These are phyloP conservation scores for Saxidomus purpurata DNA, from an alignment of 1,140 invertebrate species.

Conservation along the genomic window DNA sequence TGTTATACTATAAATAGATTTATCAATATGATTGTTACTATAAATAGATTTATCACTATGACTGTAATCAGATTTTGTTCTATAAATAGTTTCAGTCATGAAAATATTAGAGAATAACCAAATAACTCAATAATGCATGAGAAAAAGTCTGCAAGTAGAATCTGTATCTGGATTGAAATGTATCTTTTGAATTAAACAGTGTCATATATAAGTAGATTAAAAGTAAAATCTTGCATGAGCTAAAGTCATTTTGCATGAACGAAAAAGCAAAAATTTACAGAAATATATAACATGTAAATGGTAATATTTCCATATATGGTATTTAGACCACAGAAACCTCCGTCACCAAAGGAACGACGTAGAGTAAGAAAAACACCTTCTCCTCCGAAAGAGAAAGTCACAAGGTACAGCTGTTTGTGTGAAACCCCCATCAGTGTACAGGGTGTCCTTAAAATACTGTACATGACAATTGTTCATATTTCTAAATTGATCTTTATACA, in stretches of 20 bases:
- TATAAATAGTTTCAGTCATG: slow-evolving; percentile 30
- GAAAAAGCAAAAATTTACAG: not conserved
- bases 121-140: not conserved
- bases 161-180: no score
- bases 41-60: slow-evolving; percentile 28
- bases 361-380: slow-evolving; percentile 72
- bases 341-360: slow-evolving; percentile 72
- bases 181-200: no score
- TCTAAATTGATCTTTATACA: no score
- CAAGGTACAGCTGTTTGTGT: slow-evolving; percentile 30
- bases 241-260: not conserved
- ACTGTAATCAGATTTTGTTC: no score
- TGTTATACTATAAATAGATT: slow-evolving; percentile 43
- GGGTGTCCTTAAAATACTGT: slow-evolving; percentile 9
- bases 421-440: not conserved
- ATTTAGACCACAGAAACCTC: slow-evolving; percentile 74
- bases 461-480: not conserved
- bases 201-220: not conserved
- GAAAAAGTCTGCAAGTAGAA: not conserved
- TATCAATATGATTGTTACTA: slow-evolving; percentile 10
- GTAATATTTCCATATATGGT: slow-evolving; percentile 21
- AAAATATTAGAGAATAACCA: not conserved
- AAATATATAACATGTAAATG: not conserved
- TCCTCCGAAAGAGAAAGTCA: slow-evolving; percentile 72
- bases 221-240: not conserved